Percentiles rank a stretch among this genome's conserved stretches.
Conservation (phyloP, 1,140 invertebrate genomes). For the Caenorhabditis remanei region DNA sequence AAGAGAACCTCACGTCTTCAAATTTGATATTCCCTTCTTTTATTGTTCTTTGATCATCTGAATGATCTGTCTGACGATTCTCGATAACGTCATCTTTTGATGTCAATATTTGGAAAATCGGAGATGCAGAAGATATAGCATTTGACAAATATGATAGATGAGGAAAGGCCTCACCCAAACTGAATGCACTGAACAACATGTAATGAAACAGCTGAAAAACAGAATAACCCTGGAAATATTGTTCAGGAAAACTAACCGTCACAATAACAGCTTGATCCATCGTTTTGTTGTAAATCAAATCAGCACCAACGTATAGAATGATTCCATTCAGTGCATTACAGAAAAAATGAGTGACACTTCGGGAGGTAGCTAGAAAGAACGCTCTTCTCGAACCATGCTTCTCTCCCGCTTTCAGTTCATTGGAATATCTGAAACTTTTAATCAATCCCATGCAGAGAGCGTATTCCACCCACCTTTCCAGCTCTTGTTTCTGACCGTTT, state of each 20-base stretch:
- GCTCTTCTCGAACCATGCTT: slow-evolving; percentile 1
- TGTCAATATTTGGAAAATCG: slow-evolving; percentile 62
- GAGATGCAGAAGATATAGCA: slow-evolving; percentile 62
- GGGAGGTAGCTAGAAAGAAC: slow-evolving; percentile 5
- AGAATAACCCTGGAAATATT: neutral
- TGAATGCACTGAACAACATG: slow-evolving; percentile 86
- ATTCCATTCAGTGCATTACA: neutral
- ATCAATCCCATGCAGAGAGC: neutral
- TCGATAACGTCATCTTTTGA: slow-evolving; percentile 10
- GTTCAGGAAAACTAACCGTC: neutral
- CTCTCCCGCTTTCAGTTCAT: slow-evolving; percentile 7
- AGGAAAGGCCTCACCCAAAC: slow-evolving; percentile 84
- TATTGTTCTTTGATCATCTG: slow-evolving; percentile 49
- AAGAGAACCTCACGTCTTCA: slow-evolving; percentile 78
- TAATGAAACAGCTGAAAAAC: slow-evolving; percentile 81
- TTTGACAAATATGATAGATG: slow-evolving; percentile 71
- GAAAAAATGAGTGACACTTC: neutral
- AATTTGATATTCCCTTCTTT: slow-evolving; percentile 77
- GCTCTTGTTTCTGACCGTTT: slow-evolving; percentile 85
- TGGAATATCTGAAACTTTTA: neutral
- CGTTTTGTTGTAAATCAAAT: slow-evolving; percentile 18
- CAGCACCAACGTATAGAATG: slow-evolving; percentile 64
- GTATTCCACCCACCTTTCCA: neutral
- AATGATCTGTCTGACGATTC: neutral
- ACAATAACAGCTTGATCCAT: slow-evolving; percentile 41